These are phyloP conservation scores for Dicaeum eximium DNA, from an alignment of 2,113 vertebrate genomes.

Conservation along the genomic window DNA sequence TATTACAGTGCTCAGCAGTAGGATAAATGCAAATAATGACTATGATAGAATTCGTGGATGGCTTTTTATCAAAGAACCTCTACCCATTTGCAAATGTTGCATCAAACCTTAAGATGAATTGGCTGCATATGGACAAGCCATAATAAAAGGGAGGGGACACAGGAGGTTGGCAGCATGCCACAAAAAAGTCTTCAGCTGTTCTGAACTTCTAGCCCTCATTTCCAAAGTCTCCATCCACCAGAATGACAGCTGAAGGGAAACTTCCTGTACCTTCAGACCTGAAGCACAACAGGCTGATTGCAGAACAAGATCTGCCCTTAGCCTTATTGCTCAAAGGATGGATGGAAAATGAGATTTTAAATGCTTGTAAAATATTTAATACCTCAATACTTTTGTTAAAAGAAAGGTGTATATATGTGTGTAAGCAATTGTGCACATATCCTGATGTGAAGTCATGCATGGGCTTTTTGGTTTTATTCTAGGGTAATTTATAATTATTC, in stretches of 20 bases:
- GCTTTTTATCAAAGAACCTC: not conserved
- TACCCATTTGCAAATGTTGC: not conserved
- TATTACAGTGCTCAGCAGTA: not conserved
- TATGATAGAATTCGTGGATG: not conserved
- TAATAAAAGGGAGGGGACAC: not conserved
- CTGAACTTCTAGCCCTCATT: not conserved
- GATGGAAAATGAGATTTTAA: not conserved
- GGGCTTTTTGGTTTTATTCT: not conserved
- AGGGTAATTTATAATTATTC: not conserved
- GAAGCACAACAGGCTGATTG: not conserved
- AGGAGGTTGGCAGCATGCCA: not conserved
- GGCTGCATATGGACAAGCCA: not conserved
- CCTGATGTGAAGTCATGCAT: not conserved
- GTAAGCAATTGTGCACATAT: not conserved
- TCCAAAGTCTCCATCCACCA: not conserved
- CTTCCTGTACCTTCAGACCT: not conserved
- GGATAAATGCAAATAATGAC: slow-evolving; percentile 19
- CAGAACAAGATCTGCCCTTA: not conserved
- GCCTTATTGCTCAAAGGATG: not conserved
- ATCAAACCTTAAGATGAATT: not conserved
- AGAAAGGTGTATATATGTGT: not conserved
- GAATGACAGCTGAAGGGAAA: not conserved
- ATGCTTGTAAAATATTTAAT: not conserved
- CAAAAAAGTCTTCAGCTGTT: not conserved
- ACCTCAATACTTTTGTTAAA: not conserved